These are phyloP conservation scores for Bovichtus variegatus DNA, from an alignment of 2,797 vertebrate species.

Conservation along the genomic window DNA sequence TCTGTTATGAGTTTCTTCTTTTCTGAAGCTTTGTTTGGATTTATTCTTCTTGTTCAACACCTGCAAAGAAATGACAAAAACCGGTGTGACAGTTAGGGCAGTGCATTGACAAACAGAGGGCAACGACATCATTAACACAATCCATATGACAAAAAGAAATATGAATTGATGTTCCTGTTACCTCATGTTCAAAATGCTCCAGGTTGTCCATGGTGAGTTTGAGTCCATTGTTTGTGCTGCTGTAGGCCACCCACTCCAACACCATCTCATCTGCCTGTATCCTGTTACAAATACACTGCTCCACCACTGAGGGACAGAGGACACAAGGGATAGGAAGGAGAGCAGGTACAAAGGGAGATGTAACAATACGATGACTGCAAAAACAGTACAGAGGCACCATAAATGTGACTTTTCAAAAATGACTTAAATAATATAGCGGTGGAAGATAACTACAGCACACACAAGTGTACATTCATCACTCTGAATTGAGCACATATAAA, in stretches of 20 bases:
- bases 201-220: constrained; percentile 81
- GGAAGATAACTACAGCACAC: neutral
- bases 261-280: constrained; percentile 81
- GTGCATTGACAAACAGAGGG: neutral
- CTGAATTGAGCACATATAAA: neutral
- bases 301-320: constrained; percentile 84
- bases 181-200: constrained; percentile 91
- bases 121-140: neutral
- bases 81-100: neutral
- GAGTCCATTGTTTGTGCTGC: constrained; percentile 77
- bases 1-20: constrained; percentile 68
- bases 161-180: constrained; percentile 47
- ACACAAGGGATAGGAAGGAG: neutral
- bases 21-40: constrained; percentile 57
- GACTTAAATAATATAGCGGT: no score
- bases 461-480: neutral
- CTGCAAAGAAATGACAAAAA: constrained; percentile 62
- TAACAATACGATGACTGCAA: neutral
- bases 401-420: neutral
- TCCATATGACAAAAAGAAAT: neutral
- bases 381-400: neutral
- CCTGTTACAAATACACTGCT: constrained; percentile 87
- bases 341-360: neutral
- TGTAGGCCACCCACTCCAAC: constrained; percentile 90
- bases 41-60: constrained; percentile 82